These are phyloP conservation scores for Urophycis tenuis DNA, from an alignment of 2,797 vertebrate genomes.

Conservation along the genomic window DNA sequence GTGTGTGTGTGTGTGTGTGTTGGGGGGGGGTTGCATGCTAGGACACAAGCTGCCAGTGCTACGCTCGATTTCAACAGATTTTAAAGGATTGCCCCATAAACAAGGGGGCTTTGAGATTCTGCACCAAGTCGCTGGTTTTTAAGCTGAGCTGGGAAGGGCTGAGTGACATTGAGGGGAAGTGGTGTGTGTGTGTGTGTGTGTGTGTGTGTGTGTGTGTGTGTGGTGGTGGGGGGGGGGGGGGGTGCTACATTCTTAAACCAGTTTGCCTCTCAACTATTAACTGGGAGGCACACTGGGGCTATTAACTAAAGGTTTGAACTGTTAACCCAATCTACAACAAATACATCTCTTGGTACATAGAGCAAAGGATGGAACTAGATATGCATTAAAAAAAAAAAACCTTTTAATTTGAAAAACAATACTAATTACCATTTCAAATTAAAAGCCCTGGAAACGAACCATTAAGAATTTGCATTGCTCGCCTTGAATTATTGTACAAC, in stretches of 20 bases:
- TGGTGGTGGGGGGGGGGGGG: neutral
- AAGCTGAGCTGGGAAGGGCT: constrained; percentile 34
- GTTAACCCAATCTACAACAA: constrained; percentile 1
- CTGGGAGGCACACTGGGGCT: constrained; percentile 27
- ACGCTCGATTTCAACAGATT: constrained; percentile 66
- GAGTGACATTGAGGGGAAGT: constrained; percentile 23
- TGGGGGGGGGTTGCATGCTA: constrained; percentile 17
- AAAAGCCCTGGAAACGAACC: constrained; percentile 36
- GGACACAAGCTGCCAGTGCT: constrained; percentile 55
- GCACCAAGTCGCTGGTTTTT: constrained; percentile 49
- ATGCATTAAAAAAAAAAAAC: neutral
- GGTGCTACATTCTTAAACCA: constrained; percentile 43
- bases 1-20: neutral
- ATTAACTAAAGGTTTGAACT: constrained; percentile 2
- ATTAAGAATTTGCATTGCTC: constrained; percentile 35
- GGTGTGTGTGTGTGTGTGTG: too few species aligned
- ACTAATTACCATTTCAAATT: constrained; percentile 12
- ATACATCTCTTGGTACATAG: constrained; percentile 2
- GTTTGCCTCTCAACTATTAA: constrained; percentile 8
- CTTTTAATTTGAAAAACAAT: neutral
- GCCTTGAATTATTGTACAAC: constrained; percentile 50
- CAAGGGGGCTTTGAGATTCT: constrained; percentile 47
- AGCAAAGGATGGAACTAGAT: constrained; percentile 4
- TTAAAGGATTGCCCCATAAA: constrained; percentile 4
- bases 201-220: too few species aligned